Conservation (phyloP, 2,797 vertebrate genomes). For the Loris lydekkerianus region DNA sequence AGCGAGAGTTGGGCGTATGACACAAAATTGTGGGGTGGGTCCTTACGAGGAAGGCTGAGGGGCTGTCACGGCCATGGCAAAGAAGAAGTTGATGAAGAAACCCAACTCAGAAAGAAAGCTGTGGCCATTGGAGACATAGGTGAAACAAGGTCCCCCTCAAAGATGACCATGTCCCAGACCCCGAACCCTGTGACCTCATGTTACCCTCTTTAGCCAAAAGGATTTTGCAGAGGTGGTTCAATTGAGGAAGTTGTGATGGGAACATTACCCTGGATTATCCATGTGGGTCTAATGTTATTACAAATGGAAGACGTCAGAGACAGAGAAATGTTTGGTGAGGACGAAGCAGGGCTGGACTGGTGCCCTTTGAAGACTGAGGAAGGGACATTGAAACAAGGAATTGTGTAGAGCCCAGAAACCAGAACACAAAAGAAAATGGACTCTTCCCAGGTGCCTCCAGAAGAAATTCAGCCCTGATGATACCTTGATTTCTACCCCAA, state of each 20-base stretch:
- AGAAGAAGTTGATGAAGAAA: not conserved
- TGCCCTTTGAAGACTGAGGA: accelerated
- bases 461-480: accelerated
- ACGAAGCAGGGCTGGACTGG: not conserved
- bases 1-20: not conserved
- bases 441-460: not conserved
- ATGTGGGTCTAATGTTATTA: not conserved
- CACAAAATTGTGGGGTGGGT: not conserved
- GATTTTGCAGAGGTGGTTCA: not conserved
- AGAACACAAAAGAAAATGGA: not conserved
- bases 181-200: not conserved
- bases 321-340: not conserved
- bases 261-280: too few relatives aligned
- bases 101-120: not conserved
- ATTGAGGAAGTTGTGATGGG: not conserved
- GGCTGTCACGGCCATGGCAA: not conserved
- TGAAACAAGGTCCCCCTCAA: not conserved
- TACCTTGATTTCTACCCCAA: not conserved
- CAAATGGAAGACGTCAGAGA: not conserved
- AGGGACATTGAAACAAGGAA: not conserved
- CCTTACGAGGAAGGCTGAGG: not conserved
- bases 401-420: not conserved
- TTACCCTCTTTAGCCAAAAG: not conserved
- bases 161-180: not conserved
- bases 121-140: not conserved